Percentiles rank a stretch among this genome's conserved stretches.
These are phyloP conservation scores for Platygyra sinensis DNA, from an alignment of 64 coral and sea anemone species.

Conservation along the genomic window DNA sequence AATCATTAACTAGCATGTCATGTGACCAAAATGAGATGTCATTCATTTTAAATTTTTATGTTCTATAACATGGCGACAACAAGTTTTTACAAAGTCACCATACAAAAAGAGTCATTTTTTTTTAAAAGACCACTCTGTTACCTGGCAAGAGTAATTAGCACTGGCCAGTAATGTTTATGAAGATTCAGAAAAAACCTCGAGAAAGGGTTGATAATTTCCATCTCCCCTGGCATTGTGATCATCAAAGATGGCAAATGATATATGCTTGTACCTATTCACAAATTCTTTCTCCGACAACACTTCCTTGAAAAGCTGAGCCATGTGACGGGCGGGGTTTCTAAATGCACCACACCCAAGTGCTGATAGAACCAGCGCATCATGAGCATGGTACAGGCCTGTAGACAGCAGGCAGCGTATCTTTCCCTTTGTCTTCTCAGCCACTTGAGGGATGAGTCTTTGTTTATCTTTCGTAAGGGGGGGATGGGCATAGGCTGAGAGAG, in stretches of 20 bases:
- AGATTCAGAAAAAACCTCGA: slow-evolving; percentile 49
- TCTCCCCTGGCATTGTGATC: slow-evolving; percentile 77
- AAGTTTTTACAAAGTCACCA: too few species aligned
- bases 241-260: slow-evolving; percentile 89
- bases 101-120: too few species aligned
- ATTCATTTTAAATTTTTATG: too few species aligned
- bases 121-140: too few species aligned
- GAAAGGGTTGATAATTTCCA: slow-evolving; percentile 75
- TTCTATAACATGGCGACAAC: too few species aligned
- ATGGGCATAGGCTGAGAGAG: slow-evolving; percentile 66
- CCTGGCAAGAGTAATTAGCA: too few species aligned
- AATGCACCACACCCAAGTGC: slow-evolving; percentile 94
- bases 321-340: slow-evolving; percentile 79
- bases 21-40: too few species aligned
- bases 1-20: too few species aligned
- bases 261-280: slow-evolving; percentile 66
- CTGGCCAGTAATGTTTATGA: neutral
- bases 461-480: slow-evolving; percentile 59
- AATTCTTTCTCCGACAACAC: slow-evolving; percentile 67
- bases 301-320: slow-evolving; percentile 82
- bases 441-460: slow-evolving; percentile 38
- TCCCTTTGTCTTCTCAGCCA: slow-evolving; percentile 77
- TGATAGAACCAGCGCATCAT: slow-evolving; percentile 84
- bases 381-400: slow-evolving; percentile 55
- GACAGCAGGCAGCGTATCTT: slow-evolving; percentile 76